Conservation (phyloP, 1,140 invertebrate genomes). For the Penaeus japonicus region DNA sequence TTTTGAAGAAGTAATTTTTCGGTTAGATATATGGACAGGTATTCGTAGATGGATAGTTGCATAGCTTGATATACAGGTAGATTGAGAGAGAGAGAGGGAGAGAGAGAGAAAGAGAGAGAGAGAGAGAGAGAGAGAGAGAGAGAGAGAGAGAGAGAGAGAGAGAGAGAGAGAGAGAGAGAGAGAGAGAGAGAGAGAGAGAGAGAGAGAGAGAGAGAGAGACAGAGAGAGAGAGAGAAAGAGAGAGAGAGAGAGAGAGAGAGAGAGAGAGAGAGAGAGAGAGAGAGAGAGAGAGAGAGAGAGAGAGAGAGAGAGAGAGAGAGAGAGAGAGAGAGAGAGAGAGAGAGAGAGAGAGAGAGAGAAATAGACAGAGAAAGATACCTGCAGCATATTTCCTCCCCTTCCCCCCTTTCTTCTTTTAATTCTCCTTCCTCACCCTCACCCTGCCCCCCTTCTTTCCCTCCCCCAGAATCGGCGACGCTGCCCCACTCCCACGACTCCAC, state of each 20-base stretch:
- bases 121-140: background rate
- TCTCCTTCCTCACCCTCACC: too few species aligned
- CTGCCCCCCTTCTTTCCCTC: background rate
- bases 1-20: too few species aligned
- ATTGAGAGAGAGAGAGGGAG: background rate
- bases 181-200: background rate
- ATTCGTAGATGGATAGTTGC: background rate
- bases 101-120: background rate
- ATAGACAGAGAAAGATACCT: too few species aligned
- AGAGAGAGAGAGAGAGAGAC: background rate
- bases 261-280: background rate
- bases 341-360: background rate
- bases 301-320: background rate
- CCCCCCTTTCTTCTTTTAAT: too few species aligned
- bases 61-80: background rate
- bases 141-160: background rate
- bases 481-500: conserved; percentile 36
- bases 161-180: background rate
- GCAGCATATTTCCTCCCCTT: too few species aligned
- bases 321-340: background rate
- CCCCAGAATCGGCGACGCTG: conserved; percentile 26
- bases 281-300: background rate
- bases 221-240: background rate
- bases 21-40: too few species aligned
- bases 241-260: background rate